Percentiles rank a stretch among this genome's conserved stretches.
Conservation (phyloP, 2,797 vertebrate species). For the Typhlichthys eigenmanni region DNA sequence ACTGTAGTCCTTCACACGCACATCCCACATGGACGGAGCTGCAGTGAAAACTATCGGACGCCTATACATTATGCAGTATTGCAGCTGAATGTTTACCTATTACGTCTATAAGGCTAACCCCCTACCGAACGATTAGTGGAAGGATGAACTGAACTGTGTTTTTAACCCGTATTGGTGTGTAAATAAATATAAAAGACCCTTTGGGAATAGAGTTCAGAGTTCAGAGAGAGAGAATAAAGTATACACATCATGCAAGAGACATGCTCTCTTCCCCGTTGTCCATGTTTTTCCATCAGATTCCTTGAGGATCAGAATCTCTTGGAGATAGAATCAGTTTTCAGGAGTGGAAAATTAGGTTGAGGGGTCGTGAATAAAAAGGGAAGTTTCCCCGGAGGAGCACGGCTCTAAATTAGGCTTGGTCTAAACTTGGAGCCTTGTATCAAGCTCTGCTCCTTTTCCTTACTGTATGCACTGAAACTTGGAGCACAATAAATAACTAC, state of each 20-base stretch:
- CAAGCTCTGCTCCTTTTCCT: constrained; percentile 73
- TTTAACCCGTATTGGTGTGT: background rate
- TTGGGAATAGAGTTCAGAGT: constrained; percentile 12
- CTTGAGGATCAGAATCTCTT: constrained; percentile 49
- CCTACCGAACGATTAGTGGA: too few relatives aligned
- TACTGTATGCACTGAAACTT: constrained; percentile 25
- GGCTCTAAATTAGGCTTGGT: constrained; percentile 68
- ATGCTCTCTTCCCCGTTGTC: constrained; percentile 18
- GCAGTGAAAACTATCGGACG: background rate
- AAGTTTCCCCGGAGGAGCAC: constrained; percentile 67
- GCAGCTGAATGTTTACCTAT: too few relatives aligned
- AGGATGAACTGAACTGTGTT: too few relatives aligned
- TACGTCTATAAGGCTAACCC: too few relatives aligned
- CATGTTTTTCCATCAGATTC: constrained; percentile 37
- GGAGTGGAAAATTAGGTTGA: constrained; percentile 78
- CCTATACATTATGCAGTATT: too few relatives aligned
- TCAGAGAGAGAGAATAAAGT: constrained; percentile 15
- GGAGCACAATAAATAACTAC: too few relatives aligned
- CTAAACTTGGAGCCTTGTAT: constrained; percentile 71
- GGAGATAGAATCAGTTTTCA: constrained; percentile 66
- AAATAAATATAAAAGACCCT: constrained; percentile 12
- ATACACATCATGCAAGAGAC: constrained; percentile 18
- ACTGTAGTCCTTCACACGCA: constrained; percentile 34
- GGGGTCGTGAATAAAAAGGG: constrained; percentile 71
- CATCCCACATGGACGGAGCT: constrained; percentile 23